Evolutionary conservation across 2,797 vertebrate genomes (phyloP), one percentile per base, ranked within the genome.

Genomic region (Harpagifer antarcticus): DNA sequence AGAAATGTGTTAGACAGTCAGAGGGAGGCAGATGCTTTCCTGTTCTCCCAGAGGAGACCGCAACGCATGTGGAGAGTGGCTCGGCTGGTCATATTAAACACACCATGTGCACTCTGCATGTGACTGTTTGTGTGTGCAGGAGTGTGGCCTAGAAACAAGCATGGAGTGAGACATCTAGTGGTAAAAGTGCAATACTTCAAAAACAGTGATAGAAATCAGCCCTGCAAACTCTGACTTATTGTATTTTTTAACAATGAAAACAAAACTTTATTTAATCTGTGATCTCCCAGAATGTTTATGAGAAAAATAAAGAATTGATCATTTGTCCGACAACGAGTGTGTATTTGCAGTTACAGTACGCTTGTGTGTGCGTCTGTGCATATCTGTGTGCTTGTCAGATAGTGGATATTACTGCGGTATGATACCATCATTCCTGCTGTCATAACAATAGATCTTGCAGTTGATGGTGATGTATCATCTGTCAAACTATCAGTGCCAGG

Each of bases 71-170:
- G 90, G 82, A 78, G 84, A 84, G 88, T 83, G 79, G 86, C 82
- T 86, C 57, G 86, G 83, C 94, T 89, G 93, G 93, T 95, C 93
- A 89, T 91, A 94, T 95, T 94, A 95, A 89, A 90, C 92, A 94
- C 94, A 92, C 94, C 92, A 92, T 94, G 92, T 93, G 91, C 92
- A 84, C 88, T 20, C 83, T 84, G 88, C 91, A 92, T 91, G 88
- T 90, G 90, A 89, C 90, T 37, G 33, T 37, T 14, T 54, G 60
- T 68, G 66, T 62, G 73, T 63, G 76, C 16, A 20, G n/a, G 27
- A 66, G 65, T 45, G 74, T 78, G 83, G 76, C 69, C 74, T 74
- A 58, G 60, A 78, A 85, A 79, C 17, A 69, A 77, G 59, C 63
- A 68, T 6, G 5, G n/a, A 88, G 84, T 86, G 89, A 87, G 90